These are phyloP conservation scores for Gallinago undulata DNA, from an alignment of 2,113 vertebrate genomes.

Conservation along the genomic window DNA sequence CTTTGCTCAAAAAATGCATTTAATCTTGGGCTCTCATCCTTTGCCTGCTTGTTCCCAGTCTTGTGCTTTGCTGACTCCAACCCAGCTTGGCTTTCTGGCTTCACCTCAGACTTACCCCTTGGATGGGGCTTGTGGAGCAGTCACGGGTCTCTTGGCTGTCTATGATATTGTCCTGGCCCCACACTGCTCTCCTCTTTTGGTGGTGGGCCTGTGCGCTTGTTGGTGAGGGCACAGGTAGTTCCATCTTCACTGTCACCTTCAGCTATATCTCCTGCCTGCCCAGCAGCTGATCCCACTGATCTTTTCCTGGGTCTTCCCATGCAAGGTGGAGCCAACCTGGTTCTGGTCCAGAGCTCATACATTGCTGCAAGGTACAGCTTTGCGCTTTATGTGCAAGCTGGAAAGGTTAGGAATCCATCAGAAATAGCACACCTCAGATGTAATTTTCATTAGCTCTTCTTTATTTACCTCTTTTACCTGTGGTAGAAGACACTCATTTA, in stretches of 20 bases:
- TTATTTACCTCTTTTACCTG: not conserved
- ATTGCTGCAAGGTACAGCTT: not conserved
- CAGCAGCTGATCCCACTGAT: not conserved
- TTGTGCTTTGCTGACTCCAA: fast-evolving
- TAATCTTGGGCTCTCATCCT: not conserved
- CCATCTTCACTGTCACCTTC: fast-evolving
- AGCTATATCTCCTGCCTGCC: not conserved
- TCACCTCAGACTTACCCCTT: fast-evolving
- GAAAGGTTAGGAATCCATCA: not conserved
- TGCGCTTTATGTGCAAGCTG: not conserved
- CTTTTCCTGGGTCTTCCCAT: not conserved
- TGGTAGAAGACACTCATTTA: not conserved
- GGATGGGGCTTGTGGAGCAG: not conserved
- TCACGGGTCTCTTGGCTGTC: not conserved
- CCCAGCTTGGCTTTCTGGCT: not conserved
- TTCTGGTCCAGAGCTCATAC: not conserved
- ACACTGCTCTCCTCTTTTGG: fast-evolving
- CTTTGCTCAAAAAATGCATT: not conserved
- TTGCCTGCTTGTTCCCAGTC: not conserved
- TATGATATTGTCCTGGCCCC: fast-evolving
- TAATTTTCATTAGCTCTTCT: not conserved
- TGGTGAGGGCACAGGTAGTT: not conserved
- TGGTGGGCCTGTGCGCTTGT: fast-evolving
- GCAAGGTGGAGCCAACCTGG: not conserved
- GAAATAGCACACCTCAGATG: not conserved